phyloP scores from a whole-genome alignment of 1,140 invertebrate species.

The Heliconius hermathena region DNA sequence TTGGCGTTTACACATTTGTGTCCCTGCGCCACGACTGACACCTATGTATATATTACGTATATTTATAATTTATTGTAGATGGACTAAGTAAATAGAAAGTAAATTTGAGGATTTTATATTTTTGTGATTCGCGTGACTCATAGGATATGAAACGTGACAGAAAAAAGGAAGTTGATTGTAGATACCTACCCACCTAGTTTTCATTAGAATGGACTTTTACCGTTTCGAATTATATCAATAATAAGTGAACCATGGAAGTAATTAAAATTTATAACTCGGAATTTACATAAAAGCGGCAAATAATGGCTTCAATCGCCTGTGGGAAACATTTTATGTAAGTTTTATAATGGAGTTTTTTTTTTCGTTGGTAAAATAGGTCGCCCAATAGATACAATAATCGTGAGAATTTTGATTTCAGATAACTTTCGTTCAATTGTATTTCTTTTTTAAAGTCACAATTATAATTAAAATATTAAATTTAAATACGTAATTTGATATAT shows the following conservation, averaged over 20 bases:
- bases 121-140: background rate
- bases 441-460: too few species aligned
- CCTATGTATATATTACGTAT: background rate
- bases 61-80: background rate
- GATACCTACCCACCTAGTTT: constrained; percentile 10
- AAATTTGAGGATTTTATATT: background rate
- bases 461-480: too few species aligned
- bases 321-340: background rate
- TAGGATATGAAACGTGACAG: constrained; percentile 9
- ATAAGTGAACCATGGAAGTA: constrained; percentile 10
- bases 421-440: too few species aligned
- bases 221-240: constrained; percentile 7
- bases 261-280: background rate
- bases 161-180: constrained; percentile 12
- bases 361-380: background rate
- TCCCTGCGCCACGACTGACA: too few species aligned
- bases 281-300: constrained; percentile 1
- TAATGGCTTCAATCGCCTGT: background rate
- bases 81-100: background rate
- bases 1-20: too few species aligned
- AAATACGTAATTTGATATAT: too few species aligned
- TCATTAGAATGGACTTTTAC: constrained; percentile 17
- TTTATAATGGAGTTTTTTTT: background rate
- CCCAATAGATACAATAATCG: background rate
- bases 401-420: background rate